Conservation (phyloP, 1,140 invertebrate species). For the Drosophila lacertosa region DNA sequence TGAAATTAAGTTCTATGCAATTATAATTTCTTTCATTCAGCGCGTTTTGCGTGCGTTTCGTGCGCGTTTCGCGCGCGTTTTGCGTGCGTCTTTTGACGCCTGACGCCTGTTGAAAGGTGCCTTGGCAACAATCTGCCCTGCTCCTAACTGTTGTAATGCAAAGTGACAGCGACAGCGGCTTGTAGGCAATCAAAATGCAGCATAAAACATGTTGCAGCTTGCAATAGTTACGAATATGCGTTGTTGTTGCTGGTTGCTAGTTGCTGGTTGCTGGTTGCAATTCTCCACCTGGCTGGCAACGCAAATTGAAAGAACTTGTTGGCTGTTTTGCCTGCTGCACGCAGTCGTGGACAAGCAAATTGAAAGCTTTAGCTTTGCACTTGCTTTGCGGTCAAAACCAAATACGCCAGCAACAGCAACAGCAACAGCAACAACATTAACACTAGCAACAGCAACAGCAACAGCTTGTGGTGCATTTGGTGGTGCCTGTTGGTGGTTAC, state of each 20-base stretch:
- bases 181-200: constrained; percentile 80
- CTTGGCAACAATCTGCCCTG: constrained; percentile 7
- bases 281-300: constrained; percentile 52
- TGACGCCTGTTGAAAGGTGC: constrained; percentile 18
- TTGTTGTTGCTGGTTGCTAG: constrained; percentile 19
- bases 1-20: neutral
- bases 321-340: constrained; percentile 51
- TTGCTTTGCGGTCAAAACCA: constrained; percentile 73
- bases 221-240: constrained; percentile 50
- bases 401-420: constrained; percentile 31
- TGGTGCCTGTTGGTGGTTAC: constrained; percentile 74
- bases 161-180: constrained; percentile 75
- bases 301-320: constrained; percentile 83
- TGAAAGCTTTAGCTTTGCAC: constrained; percentile 80
- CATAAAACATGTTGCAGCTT: constrained; percentile 70
- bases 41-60: constrained; percentile 1
- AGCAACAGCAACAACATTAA: constrained; percentile 13
- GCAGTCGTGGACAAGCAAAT: constrained; percentile 65
- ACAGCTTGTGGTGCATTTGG: constrained; percentile 43
- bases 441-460: constrained; percentile 19
- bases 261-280: constrained; percentile 13
- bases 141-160: constrained; percentile 63
- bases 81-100: constrained; percentile 26
- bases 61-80: constrained; percentile 8
- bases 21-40: no score